phyloP scores from a whole-genome alignment of 2,113 vertebrate genomes.

The Paramormyrops kingsleyae region DNA sequence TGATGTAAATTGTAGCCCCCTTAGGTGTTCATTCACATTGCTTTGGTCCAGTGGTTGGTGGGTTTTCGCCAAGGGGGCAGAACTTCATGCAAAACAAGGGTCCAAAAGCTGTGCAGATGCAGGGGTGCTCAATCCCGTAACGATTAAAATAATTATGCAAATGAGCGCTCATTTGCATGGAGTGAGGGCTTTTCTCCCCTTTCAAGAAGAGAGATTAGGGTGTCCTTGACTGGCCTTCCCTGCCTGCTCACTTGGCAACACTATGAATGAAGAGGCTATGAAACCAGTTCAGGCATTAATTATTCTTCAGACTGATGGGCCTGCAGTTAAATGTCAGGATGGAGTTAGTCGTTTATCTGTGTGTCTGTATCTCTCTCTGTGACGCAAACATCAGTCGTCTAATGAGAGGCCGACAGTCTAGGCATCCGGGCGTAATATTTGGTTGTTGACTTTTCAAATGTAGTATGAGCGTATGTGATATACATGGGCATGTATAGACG shows the following conservation, averaged over 20 bases:
- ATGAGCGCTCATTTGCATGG: not conserved
- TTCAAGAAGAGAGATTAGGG: not conserved
- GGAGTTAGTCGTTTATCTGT: not conserved
- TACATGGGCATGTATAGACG: not conserved
- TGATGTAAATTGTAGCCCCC: not conserved
- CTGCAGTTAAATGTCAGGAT: not conserved
- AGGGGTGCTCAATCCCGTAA: not conserved
- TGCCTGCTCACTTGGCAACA: not conserved
- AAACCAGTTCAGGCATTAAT: slow-evolving; percentile 1
- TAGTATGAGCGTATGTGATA: not conserved
- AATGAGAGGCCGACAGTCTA: not conserved
- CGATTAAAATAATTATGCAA: not conserved
- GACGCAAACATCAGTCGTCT: not conserved
- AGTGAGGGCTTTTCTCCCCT: not conserved
- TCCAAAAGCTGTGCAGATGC: not conserved
- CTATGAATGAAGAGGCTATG: not conserved
- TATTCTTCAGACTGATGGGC: not conserved
- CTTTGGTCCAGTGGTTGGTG: not conserved
- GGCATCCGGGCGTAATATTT: not conserved
- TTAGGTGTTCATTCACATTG: not conserved
- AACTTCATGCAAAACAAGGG: not conserved
- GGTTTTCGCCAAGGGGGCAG: not conserved
- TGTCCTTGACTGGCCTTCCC: slow-evolving; percentile 8
- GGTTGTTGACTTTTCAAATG: not conserved
- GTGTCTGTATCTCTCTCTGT: not conserved